Evolutionary conservation across 2,888 invertebrate genomes (phyloP).

Genomic region (Aleiodes testaceus): DNA sequence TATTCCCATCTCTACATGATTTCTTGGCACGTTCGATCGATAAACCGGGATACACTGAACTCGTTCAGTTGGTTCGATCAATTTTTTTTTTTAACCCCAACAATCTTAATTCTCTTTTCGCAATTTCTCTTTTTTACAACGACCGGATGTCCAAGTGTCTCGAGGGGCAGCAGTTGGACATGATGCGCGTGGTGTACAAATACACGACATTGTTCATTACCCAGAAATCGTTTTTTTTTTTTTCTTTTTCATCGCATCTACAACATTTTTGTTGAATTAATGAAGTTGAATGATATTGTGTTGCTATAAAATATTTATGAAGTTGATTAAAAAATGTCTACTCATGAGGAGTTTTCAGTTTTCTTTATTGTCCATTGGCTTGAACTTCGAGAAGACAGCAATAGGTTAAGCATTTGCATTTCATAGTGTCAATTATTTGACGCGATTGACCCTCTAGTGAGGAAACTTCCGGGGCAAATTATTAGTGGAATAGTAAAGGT

Average conservation of each 20-base stretch:
- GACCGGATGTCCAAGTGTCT: conserved; percentile 30
- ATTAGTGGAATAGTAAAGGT: background rate
- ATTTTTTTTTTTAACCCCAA: background rate
- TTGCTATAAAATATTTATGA: too few species aligned
- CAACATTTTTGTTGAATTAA: too few species aligned
- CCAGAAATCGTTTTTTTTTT: background rate
- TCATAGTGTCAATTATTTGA: conserved; percentile 9
- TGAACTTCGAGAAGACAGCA: too few species aligned
- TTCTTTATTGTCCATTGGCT: too few species aligned
- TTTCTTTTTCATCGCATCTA: too few species aligned
- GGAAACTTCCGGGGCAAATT: conserved; percentile 7
- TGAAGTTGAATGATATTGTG: too few species aligned
- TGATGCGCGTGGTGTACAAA: conserved; percentile 28
- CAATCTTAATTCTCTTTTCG: conserved; percentile 11
- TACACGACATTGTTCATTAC: background rate
- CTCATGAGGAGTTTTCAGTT: too few species aligned
- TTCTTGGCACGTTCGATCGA: conserved; percentile 35
- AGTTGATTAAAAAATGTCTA: too few species aligned
- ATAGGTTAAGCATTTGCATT: conserved; percentile 16
- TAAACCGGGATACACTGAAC: conserved; percentile 18
- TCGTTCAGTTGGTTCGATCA: conserved; percentile 20
- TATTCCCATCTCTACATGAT: conserved; percentile 32
- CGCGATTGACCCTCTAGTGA: conserved; percentile 6
- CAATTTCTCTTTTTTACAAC: background rate
- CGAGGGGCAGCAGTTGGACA: conserved; percentile 27